Conservation (phyloP, 1,140 invertebrate species). For the Orussus abietinus region DNA sequence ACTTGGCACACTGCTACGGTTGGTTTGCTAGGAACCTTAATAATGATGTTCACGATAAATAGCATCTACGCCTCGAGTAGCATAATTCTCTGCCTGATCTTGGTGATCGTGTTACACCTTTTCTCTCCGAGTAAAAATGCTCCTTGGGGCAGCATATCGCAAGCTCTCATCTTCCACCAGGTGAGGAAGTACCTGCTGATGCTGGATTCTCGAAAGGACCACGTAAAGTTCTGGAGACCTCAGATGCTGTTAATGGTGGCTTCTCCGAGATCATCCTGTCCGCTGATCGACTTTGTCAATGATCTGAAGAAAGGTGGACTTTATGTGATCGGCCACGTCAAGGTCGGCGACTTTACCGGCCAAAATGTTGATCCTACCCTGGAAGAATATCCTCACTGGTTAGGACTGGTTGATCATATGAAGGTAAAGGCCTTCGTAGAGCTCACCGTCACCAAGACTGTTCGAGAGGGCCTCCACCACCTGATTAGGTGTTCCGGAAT, state of each 20-base stretch:
- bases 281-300: slow-evolving; percentile 96
- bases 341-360: slow-evolving; percentile 61
- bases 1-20: slow-evolving; percentile 89
- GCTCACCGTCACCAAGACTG: slow-evolving; percentile 78
- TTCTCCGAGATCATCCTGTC: slow-evolving; percentile 84
- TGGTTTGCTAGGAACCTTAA: slow-evolving; percentile 80
- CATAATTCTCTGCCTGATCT: slow-evolving; percentile 79
- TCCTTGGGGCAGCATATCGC: slow-evolving; percentile 95
- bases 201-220: slow-evolving; percentile 92
- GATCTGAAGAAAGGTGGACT: slow-evolving; percentile 98
- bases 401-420: slow-evolving; percentile 81
- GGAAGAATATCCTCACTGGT: slow-evolving; percentile 80
- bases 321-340: slow-evolving; percentile 91
- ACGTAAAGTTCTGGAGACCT: slow-evolving; percentile 99
- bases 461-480: slow-evolving; percentile 89
- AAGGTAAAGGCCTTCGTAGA: slow-evolving; percentile 97
- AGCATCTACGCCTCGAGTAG: slow-evolving; percentile 84
- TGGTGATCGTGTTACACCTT: slow-evolving; percentile 87
- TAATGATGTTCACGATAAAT: slow-evolving; percentile 96
- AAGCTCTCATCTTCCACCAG: slow-evolving; percentile 99
- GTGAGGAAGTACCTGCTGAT: slow-evolving; percentile 93
- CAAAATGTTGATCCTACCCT: slow-evolving; percentile 65
- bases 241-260: slow-evolving; percentile 92
- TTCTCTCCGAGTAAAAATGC: slow-evolving; percentile 80
- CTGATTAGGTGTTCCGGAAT: slow-evolving; percentile 88